Conservation (phyloP, 2,797 vertebrate genomes). For the Phrynocephalus vlangalii region DNA sequence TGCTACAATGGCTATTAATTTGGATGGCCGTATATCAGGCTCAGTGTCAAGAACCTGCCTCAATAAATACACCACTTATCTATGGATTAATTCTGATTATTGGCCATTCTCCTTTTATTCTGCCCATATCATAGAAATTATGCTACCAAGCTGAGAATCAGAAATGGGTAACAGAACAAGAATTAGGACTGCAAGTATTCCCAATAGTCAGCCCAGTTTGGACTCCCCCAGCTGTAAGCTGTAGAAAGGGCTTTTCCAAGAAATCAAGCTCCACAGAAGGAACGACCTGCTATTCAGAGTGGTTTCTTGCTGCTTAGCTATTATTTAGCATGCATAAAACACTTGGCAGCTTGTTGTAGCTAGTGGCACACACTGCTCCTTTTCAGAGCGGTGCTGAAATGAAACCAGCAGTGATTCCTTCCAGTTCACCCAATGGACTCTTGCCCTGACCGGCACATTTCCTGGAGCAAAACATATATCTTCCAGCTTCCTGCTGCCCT, state of each 20-base stretch:
- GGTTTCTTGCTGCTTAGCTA: constrained; percentile 17
- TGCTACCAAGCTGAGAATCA: not conserved
- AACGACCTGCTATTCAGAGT: constrained; percentile 12
- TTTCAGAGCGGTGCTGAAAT: constrained; percentile 32
- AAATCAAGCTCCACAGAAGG: not conserved
- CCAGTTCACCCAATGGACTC: constrained; percentile 16
- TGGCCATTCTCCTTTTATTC: not conserved
- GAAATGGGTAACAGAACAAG: not conserved
- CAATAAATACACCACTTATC: not conserved
- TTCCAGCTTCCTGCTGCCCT: constrained; percentile 40
- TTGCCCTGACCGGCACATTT: constrained; percentile 20
- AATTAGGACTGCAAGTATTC: constrained; percentile 3
- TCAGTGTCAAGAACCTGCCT: not conserved
- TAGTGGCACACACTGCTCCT: constrained; percentile 22
- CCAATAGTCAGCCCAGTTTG: not conserved
- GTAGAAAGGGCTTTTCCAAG: not conserved
- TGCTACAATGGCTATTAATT: not conserved
- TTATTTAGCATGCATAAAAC: constrained; percentile 33
- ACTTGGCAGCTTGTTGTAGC: constrained; percentile 27
- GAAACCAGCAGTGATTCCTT: constrained; percentile 27
- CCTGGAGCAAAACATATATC: constrained; percentile 30
- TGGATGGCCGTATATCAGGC: not conserved
- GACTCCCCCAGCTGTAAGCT: not conserved
- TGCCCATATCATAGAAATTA: not conserved
- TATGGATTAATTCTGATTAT: not conserved